Evolutionary conservation across 2,888 invertebrate species (phyloP).

Genomic region (Drosophila pseudotalamancana): DNA sequence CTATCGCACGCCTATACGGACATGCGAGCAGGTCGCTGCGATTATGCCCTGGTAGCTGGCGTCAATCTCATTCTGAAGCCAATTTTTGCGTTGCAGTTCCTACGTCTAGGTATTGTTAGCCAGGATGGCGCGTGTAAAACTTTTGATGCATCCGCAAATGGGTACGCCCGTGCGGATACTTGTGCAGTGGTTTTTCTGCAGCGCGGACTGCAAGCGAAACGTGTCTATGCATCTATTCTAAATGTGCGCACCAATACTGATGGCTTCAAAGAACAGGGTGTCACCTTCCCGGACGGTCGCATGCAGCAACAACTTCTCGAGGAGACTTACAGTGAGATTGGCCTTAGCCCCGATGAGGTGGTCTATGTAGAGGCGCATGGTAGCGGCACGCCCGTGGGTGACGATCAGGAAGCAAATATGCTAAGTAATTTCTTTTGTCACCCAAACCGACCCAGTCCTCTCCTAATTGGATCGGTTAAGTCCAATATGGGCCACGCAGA

Average conservation of each 20-base stretch:
- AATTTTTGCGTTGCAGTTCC: constrained; percentile 95
- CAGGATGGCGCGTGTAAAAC: constrained; percentile 94
- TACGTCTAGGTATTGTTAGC: constrained; percentile 96
- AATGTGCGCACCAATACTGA: constrained; percentile 96
- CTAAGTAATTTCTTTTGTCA: constrained; percentile 96
- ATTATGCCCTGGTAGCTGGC: constrained; percentile 97
- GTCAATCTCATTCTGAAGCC: constrained; percentile 95
- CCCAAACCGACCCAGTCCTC: constrained; percentile 88
- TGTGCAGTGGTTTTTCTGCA: constrained; percentile 93
- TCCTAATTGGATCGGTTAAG: constrained; percentile 98
- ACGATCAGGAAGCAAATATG: constrained; percentile 98
- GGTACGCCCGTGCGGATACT: constrained; percentile 96
- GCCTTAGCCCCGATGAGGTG: constrained; percentile 92
- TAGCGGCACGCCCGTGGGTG: constrained; percentile 99
- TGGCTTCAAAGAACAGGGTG: constrained; percentile 95
- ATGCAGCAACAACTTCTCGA: constrained; percentile 92
- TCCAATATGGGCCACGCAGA: constrained; percentile 99
- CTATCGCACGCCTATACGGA: constrained; percentile 93
- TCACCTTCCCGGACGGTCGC: constrained; percentile 92
- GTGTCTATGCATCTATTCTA: constrained; percentile 94
- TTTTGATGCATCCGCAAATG: constrained; percentile 95
- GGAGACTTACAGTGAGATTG: constrained; percentile 94
- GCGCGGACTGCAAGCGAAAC: constrained; percentile 89
- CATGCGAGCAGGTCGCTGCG: constrained; percentile 94
- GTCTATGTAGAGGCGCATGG: constrained; percentile 98